phyloP scores from a whole-genome alignment of 2,797 vertebrate species.

The Ibycter americanus region DNA sequence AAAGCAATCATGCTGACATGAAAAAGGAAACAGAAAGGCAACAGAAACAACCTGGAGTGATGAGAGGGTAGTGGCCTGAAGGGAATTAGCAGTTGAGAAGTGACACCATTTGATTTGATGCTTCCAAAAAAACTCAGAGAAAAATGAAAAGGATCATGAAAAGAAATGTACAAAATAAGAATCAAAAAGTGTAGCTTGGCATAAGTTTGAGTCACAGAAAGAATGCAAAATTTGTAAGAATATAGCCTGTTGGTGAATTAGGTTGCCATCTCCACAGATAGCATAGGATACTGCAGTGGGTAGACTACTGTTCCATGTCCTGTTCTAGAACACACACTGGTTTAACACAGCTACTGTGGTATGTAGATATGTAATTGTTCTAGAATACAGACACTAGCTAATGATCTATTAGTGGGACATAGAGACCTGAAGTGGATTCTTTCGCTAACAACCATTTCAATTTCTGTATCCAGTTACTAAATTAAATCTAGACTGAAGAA shows the following conservation, averaged over 20 bases:
- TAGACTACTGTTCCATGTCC: rapidly evolving
- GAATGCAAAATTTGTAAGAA: neutral
- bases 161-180: neutral
- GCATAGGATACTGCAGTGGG: neutral
- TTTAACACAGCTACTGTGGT: rapidly evolving
- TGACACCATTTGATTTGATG: neutral
- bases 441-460: neutral
- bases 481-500: neutral
- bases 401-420: neutral
- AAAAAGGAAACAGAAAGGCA: neutral
- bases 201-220: neutral
- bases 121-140: neutral
- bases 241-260: neutral
- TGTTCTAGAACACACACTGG: neutral
- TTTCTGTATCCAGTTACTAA: neutral
- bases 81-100: neutral
- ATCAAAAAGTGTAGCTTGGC: rapidly evolving
- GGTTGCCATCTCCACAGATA: neutral
- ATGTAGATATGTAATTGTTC: neutral
- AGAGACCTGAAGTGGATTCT: neutral
- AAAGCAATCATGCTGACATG: neutral
- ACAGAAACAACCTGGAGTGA: slow-evolving; percentile 4
- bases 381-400: neutral
- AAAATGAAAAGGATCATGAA: neutral
- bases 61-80: neutral